Conservation (phyloP, 2,797 vertebrate species). For the Sebastes glaucus region DNA sequence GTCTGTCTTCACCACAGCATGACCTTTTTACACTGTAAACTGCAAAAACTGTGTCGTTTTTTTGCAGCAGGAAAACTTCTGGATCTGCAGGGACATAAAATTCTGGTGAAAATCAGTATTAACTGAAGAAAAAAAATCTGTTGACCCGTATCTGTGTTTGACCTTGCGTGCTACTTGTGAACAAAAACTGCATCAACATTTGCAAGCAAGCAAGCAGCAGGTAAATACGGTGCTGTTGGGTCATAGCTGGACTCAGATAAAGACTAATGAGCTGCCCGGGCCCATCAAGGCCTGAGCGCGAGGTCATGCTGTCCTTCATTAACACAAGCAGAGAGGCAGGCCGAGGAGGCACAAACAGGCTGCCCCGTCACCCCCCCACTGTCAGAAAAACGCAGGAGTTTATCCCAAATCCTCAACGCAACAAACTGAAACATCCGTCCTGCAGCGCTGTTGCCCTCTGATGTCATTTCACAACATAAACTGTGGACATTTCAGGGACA, state of each 20-base stretch:
- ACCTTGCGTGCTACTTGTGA: conserved; percentile 1
- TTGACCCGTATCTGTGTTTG: not conserved
- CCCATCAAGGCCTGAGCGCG: conserved; percentile 6
- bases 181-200: not conserved
- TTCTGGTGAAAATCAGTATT: not conserved
- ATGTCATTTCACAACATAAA: conserved; percentile 8
- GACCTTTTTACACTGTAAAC: not conserved
- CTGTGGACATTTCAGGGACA: not conserved
- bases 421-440: conserved; percentile 32
- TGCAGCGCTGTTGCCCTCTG: not conserved
- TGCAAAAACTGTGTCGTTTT: not conserved
- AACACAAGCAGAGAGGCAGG: conserved; percentile 26
- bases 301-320: conserved; percentile 67
- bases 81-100: not conserved
- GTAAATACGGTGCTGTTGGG: conserved; percentile 4
- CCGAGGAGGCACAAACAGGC: conserved; percentile 3
- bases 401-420: conserved; percentile 15
- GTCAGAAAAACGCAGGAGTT: conserved; percentile 32
- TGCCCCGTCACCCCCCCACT: conserved; percentile 34
- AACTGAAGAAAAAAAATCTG: not conserved
- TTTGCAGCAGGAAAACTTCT: not conserved
- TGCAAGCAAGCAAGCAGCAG: not conserved
- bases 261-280: conserved; percentile 25
- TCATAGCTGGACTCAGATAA: conserved; percentile 15
- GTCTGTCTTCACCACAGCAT: not conserved